These are phyloP conservation scores for Rhogogaster chlorosoma DNA, from an alignment of 2,888 invertebrate genomes.

Conservation along the genomic window DNA sequence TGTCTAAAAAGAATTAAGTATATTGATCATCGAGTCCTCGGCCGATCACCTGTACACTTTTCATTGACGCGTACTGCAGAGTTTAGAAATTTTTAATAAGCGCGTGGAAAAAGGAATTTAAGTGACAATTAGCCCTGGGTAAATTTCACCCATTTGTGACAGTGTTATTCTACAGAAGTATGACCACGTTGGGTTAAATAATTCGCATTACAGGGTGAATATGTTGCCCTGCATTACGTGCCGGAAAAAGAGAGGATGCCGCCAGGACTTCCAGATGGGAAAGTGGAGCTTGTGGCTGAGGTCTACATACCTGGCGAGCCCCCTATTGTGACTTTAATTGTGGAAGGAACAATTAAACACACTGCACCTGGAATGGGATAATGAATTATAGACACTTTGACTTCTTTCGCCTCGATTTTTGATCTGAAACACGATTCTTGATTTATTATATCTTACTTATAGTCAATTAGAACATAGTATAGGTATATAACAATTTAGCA, in stretches of 20 bases:
- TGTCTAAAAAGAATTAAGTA: not conserved
- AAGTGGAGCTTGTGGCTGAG: not conserved
- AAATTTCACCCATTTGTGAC: too few relatives aligned
- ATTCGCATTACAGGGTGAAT: constrained; percentile 53
- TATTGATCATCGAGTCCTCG: not conserved
- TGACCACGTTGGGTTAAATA: too few relatives aligned
- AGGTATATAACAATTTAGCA: not conserved
- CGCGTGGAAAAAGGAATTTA: not conserved
- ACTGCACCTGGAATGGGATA: not conserved
- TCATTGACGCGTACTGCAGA: not conserved
- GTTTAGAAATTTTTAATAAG: not conserved
- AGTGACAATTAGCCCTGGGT: too few relatives aligned
- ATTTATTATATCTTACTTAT: not conserved
- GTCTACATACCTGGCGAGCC: constrained; percentile 54
- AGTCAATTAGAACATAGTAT: not conserved
- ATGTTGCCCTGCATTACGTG: constrained; percentile 34
- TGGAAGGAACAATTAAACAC: not conserved
- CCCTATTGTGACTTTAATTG: not conserved
- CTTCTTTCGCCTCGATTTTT: not conserved
- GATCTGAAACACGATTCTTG: not conserved
- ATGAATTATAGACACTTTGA: not conserved
- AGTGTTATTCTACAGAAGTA: too few relatives aligned
- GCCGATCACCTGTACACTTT: not conserved
- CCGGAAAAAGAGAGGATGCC: constrained; percentile 49
- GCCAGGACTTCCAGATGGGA: constrained; percentile 54